A percentile compares a stretch with the other conserved stretches of the same genome.
Evolutionary conservation across 2,888 invertebrate species (phyloP).

Genomic region (Cheilosia variabilis): DNA sequence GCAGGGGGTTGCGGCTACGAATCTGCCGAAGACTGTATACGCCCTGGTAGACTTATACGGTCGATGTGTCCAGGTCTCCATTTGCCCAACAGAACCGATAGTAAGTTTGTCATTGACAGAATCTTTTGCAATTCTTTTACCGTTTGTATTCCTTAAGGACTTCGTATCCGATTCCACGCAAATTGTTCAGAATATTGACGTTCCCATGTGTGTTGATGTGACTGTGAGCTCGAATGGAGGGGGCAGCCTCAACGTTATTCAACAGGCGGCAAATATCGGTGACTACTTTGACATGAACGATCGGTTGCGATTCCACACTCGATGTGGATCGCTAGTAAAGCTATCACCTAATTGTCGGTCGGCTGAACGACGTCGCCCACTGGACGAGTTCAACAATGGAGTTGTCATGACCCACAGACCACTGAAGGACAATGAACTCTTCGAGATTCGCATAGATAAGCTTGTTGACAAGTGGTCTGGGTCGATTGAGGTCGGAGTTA

Average conservation of each 20-base stretch:
- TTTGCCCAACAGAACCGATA: conserved; percentile 79
- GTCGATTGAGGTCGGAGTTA: conserved; percentile 91
- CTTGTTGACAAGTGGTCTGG: conserved; percentile 97
- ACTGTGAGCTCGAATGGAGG: conserved; percentile 75
- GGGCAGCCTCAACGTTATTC: conserved; percentile 49
- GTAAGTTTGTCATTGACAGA: conserved; percentile 37
- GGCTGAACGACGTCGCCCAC: conserved; percentile 93
- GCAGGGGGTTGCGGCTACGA: conserved; percentile 92
- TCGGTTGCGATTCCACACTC: conserved; percentile 92
- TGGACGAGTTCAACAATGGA: conserved; percentile 98
- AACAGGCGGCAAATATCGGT: conserved; percentile 73
- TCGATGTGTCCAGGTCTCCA: conserved; percentile 91
- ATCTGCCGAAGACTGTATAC: conserved; percentile 90
- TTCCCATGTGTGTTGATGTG: conserved; percentile 82
- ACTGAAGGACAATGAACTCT: conserved; percentile 93
- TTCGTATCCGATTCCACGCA: conserved; percentile 76
- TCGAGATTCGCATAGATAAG: conserved; percentile 96
- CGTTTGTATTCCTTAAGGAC: conserved; percentile 72
- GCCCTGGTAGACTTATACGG: conserved; percentile 93
- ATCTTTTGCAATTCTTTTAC: neutral
- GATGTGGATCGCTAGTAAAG: conserved; percentile 94
- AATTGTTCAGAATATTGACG: conserved; percentile 82
- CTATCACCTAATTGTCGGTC: conserved; percentile 92
- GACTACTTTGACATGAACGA: conserved; percentile 84
- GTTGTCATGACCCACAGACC: conserved; percentile 97